Conservation (phyloP, 2,113 vertebrate genomes). For the Synchiropus splendidus region DNA sequence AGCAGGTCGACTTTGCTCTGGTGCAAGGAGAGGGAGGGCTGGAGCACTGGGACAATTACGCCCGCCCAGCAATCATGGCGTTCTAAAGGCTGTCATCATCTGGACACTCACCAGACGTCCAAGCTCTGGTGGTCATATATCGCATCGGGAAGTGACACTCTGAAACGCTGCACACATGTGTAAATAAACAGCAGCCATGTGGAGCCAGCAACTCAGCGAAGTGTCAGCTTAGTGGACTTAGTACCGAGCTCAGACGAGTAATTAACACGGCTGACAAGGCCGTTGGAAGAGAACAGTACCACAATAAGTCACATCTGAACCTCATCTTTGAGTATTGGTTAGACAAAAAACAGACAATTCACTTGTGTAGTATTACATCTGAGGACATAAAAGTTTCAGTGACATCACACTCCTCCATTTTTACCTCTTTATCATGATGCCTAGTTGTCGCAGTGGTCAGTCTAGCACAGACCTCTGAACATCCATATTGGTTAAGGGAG, state of each 20-base stretch:
- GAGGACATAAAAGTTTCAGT: no score
- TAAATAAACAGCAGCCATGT: slow-evolving; percentile 33
- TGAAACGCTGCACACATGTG: slow-evolving; percentile 16
- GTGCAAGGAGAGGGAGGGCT: slow-evolving; percentile 36
- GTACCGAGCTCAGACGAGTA: slow-evolving; percentile 12
- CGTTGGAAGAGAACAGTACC: no score
- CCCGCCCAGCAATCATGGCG: slow-evolving; percentile 48
- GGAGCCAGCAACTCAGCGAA: slow-evolving; percentile 7
- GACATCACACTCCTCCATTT: no score
- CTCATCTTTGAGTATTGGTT: no score
- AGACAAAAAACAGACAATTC: no score
- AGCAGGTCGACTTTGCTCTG: slow-evolving; percentile 54
- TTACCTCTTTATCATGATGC: no score
- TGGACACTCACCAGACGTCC: slow-evolving; percentile 33
- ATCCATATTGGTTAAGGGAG: slow-evolving; percentile 12
- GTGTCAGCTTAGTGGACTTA: slow-evolving; percentile 32
- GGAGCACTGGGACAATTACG: slow-evolving; percentile 44
- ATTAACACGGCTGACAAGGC: no score
- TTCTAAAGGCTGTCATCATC: slow-evolving; percentile 36
- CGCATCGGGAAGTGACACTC: slow-evolving; percentile 24
- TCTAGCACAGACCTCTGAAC: background rate
- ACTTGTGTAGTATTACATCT: no score
- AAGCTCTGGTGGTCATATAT: slow-evolving; percentile 33
- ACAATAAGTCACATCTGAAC: slow-evolving; percentile 7
- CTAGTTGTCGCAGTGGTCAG: no score